Evolutionary conservation across 2,797 vertebrate genomes (phyloP), one percentile per base, ranked within the genome.

Genomic region (Phrynocephalus vlangalii): DNA sequence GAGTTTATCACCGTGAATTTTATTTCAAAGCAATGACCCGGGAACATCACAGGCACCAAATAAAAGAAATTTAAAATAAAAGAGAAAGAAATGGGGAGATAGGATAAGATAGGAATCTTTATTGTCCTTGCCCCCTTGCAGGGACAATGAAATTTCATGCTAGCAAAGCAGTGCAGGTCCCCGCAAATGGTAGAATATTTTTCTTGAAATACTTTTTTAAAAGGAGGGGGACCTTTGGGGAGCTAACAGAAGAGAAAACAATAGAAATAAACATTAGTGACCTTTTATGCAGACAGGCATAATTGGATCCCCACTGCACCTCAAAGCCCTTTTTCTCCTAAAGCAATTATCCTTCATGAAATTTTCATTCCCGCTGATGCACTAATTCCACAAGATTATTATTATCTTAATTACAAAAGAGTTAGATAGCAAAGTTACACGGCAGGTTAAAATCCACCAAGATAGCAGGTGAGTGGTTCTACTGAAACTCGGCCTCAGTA

Each of bases 341-440:
- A 93, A 94, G 89, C 88, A 95, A 90, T 95, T 94, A 87, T 88
- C 83, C 80, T 95, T 93, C 94, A 92, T 94, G 92, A 92, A 83
- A 6, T 89, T 70, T 94, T 90, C 48, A 88, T 95, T 95, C 70
- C 73, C 92, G 30, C 79, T 60, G 87, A 82, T 80, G 71, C 33
- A 85, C 63, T 85, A 81, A 88, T 88, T 82, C 71, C 63, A 82
- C 67, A 76, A 85, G 83, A 88, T 88, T 88, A 88, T 88, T 88
- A 88, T 88, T 88, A 85, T 68, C 79, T 85, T 88, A 88, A 88
- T 85, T 85, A 85, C 30, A 82, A 71, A 85, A 85, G 83, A 24
- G 13, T 26, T 85, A 88, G 28, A 24, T 85, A 85, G 60, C 28
- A 77, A 85, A 48, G 78, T 85, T 85, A 82, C 71, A 70, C 13